Evolutionary conservation across 2,888 invertebrate genomes (phyloP), one percentile per base, ranked within the genome.

Genomic region (Tenthredo mesomela): DNA sequence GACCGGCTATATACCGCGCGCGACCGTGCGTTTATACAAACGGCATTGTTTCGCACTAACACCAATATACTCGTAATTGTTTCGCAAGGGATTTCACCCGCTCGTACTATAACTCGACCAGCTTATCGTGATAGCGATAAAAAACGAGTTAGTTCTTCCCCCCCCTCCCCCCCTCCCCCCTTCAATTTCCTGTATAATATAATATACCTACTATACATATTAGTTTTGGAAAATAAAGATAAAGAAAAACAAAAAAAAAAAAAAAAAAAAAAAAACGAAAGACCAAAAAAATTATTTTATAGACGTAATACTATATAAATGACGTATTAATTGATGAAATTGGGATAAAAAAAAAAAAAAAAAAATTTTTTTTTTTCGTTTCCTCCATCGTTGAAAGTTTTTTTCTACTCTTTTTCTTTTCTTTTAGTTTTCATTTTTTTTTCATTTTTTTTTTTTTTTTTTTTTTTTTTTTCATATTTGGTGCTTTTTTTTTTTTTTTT

Each of bases 31-130:
- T 18, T 33, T 70, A 70, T 70, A 37, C 33, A 73, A 73, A 40
- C 43, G 71, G 43, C 40, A 73, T 73, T 43, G 73, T 40, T 73
- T 73, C 73, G n/a, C 21, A n/a, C n/a, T 40, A 73, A 21, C 43
- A 40, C 73, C 43, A 21, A 43, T 9, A 29, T 21, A 73, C 43
- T 43, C n/a, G 40, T 71, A 71, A 71, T 71, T 71, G 33, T 71
- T 71, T 71, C 70, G 37, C 70, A n/a, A n/a, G 18, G 40, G 33
- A 71, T 71, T 37, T 71, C 61, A 21, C 21, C 61, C 61, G 25
- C 25, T 21, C 73, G 7, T 43, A n/a, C n/a, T n/a, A 73, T 21
- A 43, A 25, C 21, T 10, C 43, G 40, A n/a, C 33, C n/a, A 40
- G 70, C 70, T 71, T 71, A 71, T 71, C 40, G 40, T n/a, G 37